Percentiles rank a stretch among this genome's conserved stretches.
Conservation (phyloP, 2,113 vertebrate genomes). For the Propithecus coquereli region DNA sequence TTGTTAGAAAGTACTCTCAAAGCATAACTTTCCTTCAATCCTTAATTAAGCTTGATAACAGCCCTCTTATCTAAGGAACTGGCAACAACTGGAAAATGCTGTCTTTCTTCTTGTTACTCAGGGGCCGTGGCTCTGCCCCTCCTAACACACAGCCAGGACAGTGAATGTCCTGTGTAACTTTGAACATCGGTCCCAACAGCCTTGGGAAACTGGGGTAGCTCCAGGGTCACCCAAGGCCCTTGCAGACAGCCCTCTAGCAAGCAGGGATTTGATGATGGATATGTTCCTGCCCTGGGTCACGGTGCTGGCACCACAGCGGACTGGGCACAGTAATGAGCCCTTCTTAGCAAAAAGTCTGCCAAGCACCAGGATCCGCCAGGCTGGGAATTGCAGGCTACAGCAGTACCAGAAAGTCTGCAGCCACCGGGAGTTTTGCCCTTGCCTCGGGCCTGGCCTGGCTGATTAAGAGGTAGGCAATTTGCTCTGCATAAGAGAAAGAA, state of each 20-base stretch:
- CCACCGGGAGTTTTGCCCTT: not conserved
- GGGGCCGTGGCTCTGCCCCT: not conserved
- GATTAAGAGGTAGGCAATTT: not conserved
- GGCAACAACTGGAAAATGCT: too few species aligned
- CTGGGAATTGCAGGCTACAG: not conserved
- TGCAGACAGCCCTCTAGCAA: not conserved
- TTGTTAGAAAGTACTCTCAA: not conserved
- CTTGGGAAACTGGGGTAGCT: not conserved
- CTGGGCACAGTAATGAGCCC: not conserved
- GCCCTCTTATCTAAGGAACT: not conserved
- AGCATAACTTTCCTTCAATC: not conserved
- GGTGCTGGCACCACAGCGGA: not conserved
- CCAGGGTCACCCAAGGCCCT: not conserved
- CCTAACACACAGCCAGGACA: not conserved
- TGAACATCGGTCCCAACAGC: fast-evolving
- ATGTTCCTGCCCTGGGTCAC: not conserved
- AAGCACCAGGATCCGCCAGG: fast-evolving
- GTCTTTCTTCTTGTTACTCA: not conserved
- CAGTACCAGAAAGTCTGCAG: not conserved
- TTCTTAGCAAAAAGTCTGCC: not conserved
- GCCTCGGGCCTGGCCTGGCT: slow-evolving; percentile 15
- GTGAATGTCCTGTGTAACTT: fast-evolving
- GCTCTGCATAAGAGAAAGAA: not conserved
- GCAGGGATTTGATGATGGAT: not conserved
- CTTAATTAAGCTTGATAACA: not conserved